Base-by-base conservation (phyloP, 2,888 invertebrate species). In the Protodeltote pygarga region DNA sequence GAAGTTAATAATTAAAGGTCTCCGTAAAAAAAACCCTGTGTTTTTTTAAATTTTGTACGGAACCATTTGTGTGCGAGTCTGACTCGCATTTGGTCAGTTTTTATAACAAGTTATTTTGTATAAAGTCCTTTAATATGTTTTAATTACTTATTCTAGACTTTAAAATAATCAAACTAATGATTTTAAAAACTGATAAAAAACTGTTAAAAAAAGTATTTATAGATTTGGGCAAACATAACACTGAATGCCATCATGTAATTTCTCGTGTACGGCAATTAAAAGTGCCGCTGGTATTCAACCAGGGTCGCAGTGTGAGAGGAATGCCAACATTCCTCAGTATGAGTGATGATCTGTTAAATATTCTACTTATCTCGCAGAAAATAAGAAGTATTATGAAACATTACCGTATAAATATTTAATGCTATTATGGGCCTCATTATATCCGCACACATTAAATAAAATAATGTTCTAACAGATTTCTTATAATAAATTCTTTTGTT, bases 291-390 rank as follows among this genome's bases (percentile, higher is more conserved):
- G 4, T n/a, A 13, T 45, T 50, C 8, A 38, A 34, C 31, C 10
- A 24, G 23, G 2, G 28, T 14, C 9, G 5, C 11, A 11, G 16
- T 27, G 48, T 37, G 13, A 48, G 32, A 24, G 28, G 20, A 17
- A 29, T 42, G 3, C 28, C 54, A 41, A 41, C 17, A 24, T 29
- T 47, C 11, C 28, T 41, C 37, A 28, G 28, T 16, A 25, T 25
- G 20, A 49, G 54, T 49, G 24, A 42, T 27, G 27, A n/a, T n/a
- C n/a, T 13, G 28, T 16, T 23, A 8, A 23, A 34, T 38, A 19
- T 38, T 24, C 20, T 10, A 5, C n/a, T 15, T 21, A 24, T 19
- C 17, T 34, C 15, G 1, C n/a, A n/a, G 9, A 3, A 25, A 21
- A 9, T 29, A 25, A 3, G 14, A 16, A 23, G 21, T 5, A 46